Percentiles rank a stretch among this genome's conserved stretches.
These are phyloP conservation scores for Philopotamus ludificatus DNA, from an alignment of 1,140 invertebrate genomes.

Conservation along the genomic window DNA sequence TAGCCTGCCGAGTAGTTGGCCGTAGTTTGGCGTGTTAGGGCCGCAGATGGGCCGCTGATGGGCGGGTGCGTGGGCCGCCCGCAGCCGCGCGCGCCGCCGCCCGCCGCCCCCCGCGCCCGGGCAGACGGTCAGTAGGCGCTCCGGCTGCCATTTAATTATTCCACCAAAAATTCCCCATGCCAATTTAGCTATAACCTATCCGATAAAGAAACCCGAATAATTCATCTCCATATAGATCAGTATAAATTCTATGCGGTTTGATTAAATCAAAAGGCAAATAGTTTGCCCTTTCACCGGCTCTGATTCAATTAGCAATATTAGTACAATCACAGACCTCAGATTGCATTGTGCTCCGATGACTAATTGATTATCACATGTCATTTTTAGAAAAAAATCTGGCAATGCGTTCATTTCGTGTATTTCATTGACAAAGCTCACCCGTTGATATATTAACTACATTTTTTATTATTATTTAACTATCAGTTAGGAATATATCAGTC, in stretches of 20 bases:
- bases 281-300: neutral
- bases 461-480: too few species aligned
- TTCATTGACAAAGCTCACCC: too few species aligned
- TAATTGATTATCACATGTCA: too few species aligned
- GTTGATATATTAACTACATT: too few species aligned
- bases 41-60: neutral
- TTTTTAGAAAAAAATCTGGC: too few species aligned
- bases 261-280: neutral
- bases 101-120: constrained; percentile 53
- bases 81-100: constrained; percentile 48
- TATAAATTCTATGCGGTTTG: neutral
- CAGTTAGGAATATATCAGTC: too few species aligned
- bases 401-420: too few species aligned
- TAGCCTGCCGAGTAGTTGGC: neutral
- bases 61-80: constrained; percentile 39
- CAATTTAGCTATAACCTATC: too few species aligned
- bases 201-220: neutral
- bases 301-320: too few species aligned
- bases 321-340: too few species aligned
- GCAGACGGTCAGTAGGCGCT: neutral
- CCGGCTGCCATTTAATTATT: neutral
- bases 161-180: neutral
- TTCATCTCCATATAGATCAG: neutral
- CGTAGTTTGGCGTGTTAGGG: neutral
- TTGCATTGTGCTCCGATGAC: too few species aligned